Evolutionary conservation across 1,140 invertebrate species (phyloP).

Genomic region (Camponotus floridanus): DNA sequence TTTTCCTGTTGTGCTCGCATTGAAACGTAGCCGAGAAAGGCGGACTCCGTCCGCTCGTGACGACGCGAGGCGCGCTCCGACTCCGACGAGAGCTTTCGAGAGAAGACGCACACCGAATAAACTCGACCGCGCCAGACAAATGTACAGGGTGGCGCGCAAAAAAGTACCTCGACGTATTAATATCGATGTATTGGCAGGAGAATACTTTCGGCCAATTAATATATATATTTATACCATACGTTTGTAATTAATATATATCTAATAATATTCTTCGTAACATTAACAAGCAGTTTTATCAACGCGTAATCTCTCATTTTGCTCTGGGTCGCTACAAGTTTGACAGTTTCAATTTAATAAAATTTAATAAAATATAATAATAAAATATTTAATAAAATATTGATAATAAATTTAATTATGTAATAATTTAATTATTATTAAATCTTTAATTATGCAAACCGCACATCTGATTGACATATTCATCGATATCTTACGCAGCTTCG

Average conservation of each 20-base stretch:
- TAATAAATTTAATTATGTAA: no score
- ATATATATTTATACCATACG: background rate
- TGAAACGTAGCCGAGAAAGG: conserved; percentile 66
- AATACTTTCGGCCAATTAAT: background rate
- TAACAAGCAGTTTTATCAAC: no score
- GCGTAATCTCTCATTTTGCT: no score
- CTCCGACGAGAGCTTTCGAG: conserved; percentile 6
- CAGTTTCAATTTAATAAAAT: no score
- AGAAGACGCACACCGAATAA: conserved; percentile 15
- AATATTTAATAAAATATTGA: no score
- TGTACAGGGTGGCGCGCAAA: background rate
- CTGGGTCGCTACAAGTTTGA: no score
- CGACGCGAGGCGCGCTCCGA: conserved; percentile 20
- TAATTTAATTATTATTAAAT: background rate
- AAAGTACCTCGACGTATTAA: background rate
- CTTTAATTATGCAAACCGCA: background rate
- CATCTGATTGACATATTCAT: background rate
- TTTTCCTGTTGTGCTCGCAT: conserved; percentile 73
- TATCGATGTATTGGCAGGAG: background rate
- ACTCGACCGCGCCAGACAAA: background rate
- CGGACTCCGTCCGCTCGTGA: conserved; percentile 54
- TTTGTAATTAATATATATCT: background rate
- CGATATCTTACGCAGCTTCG: conserved; percentile 1
- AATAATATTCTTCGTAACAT: no score
- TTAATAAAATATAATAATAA: no score